phyloP scores from a whole-genome alignment of 2,113 vertebrate genomes.

The Fulmarus glacialis region DNA sequence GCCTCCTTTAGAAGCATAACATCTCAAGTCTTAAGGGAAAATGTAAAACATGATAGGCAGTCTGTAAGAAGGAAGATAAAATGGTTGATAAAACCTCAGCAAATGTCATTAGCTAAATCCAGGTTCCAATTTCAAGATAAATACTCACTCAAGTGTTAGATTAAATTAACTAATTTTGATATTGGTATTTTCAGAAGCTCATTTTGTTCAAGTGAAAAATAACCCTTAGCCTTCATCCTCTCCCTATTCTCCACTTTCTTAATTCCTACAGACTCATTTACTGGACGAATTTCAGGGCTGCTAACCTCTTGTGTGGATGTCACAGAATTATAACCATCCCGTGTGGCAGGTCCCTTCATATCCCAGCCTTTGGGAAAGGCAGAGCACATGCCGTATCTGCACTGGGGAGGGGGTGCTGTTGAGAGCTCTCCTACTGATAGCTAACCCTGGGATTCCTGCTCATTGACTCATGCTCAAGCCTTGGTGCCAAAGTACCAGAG shows the following conservation, averaged over 20 bases:
- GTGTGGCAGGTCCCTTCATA: background rate
- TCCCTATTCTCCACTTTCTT: background rate
- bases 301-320: background rate
- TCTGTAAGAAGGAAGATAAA: background rate
- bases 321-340: background rate
- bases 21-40: background rate
- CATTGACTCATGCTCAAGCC: background rate
- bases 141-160: background rate
- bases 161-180: background rate
- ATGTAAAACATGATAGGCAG: background rate
- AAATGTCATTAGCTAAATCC: background rate
- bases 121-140: background rate
- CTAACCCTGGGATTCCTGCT: background rate
- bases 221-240: background rate
- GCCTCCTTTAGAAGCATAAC: background rate
- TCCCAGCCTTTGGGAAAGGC: background rate
- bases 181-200: background rate
- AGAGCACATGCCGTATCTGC: background rate
- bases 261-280: background rate
- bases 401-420: fast-evolving
- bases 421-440: background rate
- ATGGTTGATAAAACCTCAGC: background rate
- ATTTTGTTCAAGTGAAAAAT: background rate
- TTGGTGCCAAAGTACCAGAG: background rate
- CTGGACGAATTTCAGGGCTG: background rate